These are phyloP conservation scores for Cotesia glomerata DNA, from an alignment of 1,140 invertebrate species.

Conservation along the genomic window DNA sequence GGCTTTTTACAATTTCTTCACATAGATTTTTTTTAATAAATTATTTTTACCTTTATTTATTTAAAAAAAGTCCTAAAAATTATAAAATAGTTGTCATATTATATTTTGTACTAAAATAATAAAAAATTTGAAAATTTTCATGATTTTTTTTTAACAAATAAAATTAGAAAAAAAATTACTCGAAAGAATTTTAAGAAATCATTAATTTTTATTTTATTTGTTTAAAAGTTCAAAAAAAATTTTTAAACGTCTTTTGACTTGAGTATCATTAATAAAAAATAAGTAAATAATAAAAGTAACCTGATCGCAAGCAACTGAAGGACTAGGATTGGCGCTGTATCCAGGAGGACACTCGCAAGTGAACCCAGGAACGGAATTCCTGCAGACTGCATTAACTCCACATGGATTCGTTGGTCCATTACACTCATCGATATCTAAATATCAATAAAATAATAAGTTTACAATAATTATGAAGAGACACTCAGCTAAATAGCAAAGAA, in stretches of 20 bases:
- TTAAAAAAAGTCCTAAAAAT: too few species aligned
- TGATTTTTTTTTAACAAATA: too few species aligned
- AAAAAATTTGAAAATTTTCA: too few species aligned
- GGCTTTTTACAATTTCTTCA: too few species aligned
- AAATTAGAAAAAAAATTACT: too few species aligned
- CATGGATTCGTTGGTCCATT: constrained; percentile 80
- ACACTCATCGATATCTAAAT: constrained; percentile 89
- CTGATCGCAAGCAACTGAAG: constrained; percentile 86
- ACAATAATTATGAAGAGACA: not conserved
- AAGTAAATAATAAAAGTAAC: constrained; percentile 53
- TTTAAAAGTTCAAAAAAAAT: too few species aligned
- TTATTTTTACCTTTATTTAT: too few species aligned
- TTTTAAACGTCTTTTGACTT: not conserved
- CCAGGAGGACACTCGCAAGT: constrained; percentile 89
- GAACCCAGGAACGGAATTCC: constrained; percentile 85
- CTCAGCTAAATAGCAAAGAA: not conserved
- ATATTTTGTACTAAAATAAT: too few species aligned
- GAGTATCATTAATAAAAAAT: not conserved
- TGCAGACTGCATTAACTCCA: constrained; percentile 84
- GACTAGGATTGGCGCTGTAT: constrained; percentile 80
- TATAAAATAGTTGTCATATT: too few species aligned
- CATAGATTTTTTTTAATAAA: too few species aligned
- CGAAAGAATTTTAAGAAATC: too few species aligned
- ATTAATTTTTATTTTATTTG: too few species aligned
- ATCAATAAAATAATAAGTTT: not conserved